Percentiles rank a stretch among this genome's conserved stretches.
Conservation (phyloP, 2,797 vertebrate species). For the Delichon dasypus region DNA sequence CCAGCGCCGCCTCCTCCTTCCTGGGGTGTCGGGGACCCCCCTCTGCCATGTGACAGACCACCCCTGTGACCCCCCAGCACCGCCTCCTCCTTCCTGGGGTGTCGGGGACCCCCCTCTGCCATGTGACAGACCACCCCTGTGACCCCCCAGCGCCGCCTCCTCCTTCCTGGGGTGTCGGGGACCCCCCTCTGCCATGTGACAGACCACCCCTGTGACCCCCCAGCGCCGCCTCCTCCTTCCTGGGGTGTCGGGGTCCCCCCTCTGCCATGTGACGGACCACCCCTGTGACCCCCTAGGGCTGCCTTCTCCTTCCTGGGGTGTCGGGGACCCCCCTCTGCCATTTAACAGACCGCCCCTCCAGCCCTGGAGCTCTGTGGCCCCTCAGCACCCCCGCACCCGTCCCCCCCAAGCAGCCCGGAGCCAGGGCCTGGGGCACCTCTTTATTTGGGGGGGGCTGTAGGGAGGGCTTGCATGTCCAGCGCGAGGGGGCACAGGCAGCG, state of each 20-base stretch:
- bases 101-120: accelerated
- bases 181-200: too few species aligned
- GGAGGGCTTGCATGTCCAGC: neutral
- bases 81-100: neutral
- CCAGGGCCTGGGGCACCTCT: neutral
- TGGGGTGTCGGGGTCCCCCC: too few species aligned
- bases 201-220: too few species aligned
- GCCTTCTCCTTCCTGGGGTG: too few species aligned
- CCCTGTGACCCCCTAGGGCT: too few species aligned
- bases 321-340: too few species aligned
- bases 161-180: neutral
- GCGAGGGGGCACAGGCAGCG: neutral
- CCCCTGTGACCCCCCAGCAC: neutral
- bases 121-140: neutral
- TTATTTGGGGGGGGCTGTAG: neutral
- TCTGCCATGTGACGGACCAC: too few species aligned
- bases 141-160: neutral
- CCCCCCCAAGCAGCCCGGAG: neutral
- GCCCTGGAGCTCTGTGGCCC: too few species aligned
- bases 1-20: too few species aligned
- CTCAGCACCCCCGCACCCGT: neutral
- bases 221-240: too few species aligned
- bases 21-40: neutral
- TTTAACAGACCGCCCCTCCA: too few species aligned
- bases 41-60: neutral